A percentile compares a stretch with the other conserved stretches of the same genome.
phyloP scores from a whole-genome alignment of 1,140 invertebrate genomes.

The Dysdera silvatica region DNA sequence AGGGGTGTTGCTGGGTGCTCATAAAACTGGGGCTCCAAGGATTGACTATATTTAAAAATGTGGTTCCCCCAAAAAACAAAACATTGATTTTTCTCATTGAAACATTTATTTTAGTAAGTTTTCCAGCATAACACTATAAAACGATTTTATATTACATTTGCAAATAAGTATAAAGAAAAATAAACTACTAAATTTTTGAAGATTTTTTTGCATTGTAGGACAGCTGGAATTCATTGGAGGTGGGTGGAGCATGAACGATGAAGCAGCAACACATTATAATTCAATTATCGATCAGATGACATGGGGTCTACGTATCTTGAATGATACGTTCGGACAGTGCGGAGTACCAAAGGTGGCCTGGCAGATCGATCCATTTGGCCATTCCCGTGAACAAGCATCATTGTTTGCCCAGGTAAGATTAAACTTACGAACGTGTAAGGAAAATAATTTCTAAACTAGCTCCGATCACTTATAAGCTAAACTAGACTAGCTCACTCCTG shows the following conservation, averaged over 20 bases:
- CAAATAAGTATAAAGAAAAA: background rate
- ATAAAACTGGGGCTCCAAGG: too few relatives aligned
- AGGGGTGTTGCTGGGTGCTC: too few relatives aligned
- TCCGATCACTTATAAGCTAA: too few relatives aligned
- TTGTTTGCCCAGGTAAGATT: slow-evolving; percentile 59
- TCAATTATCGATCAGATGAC: slow-evolving; percentile 49
- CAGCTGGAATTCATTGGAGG: slow-evolving; percentile 52
- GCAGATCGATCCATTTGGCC: slow-evolving; percentile 92
- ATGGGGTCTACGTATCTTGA: slow-evolving; percentile 52
- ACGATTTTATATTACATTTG: background rate
- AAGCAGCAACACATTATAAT: slow-evolving; percentile 38
- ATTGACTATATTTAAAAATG: too few relatives aligned
- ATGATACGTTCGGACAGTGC: slow-evolving; percentile 75
- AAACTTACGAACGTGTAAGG: background rate
- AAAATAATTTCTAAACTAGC: background rate
- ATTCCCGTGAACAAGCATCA: slow-evolving; percentile 73
- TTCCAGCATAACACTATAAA: too few relatives aligned
- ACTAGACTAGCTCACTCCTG: too few relatives aligned
- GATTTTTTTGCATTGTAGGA: too few relatives aligned
- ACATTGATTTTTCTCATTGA: background rate
- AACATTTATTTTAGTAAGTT: background rate
- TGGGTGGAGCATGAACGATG: slow-evolving; percentile 41
- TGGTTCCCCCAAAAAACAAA: too few relatives aligned
- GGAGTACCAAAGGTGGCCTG: slow-evolving; percentile 71
- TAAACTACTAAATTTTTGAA: too few relatives aligned